Conservation (phyloP, 1,140 invertebrate genomes). For the Eriocheir sinensis region DNA sequence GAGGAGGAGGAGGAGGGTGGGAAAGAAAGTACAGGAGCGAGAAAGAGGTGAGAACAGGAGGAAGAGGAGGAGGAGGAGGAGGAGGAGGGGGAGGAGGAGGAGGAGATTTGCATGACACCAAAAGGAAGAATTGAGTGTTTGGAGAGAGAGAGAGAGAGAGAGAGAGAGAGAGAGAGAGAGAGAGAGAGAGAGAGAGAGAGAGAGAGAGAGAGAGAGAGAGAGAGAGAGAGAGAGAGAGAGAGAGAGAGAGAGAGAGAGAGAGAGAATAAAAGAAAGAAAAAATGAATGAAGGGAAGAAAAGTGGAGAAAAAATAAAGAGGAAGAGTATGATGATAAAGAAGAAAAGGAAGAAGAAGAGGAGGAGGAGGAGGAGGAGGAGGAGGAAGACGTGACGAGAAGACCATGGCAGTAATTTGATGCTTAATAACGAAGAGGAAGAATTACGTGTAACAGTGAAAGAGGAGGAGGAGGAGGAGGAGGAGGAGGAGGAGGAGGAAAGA, state of each 20-base stretch:
- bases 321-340: background rate
- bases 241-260: constrained; percentile 22
- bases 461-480: background rate
- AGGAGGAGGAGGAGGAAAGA: background rate
- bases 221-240: constrained; percentile 22
- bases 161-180: background rate
- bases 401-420: background rate
- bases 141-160: background rate
- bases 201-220: constrained; percentile 22
- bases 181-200: background rate
- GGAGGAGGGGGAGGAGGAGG: too few relatives aligned
- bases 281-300: too few relatives aligned
- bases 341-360: background rate
- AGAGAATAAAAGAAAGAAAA: background rate
- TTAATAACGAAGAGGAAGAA: background rate
- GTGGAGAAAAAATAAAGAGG: too few relatives aligned
- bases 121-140: too few relatives aligned
- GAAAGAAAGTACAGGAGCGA: too few relatives aligned
- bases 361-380: too few relatives aligned
- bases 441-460: too few relatives aligned
- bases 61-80: too few relatives aligned
- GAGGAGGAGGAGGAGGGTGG: too few relatives aligned
- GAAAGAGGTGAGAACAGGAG: too few relatives aligned
- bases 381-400: background rate
- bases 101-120: too few relatives aligned